Percentiles rank a stretch among this genome's conserved stretches.
Conservation (phyloP, 2,113 vertebrate species). For the Lagopus muta region DNA sequence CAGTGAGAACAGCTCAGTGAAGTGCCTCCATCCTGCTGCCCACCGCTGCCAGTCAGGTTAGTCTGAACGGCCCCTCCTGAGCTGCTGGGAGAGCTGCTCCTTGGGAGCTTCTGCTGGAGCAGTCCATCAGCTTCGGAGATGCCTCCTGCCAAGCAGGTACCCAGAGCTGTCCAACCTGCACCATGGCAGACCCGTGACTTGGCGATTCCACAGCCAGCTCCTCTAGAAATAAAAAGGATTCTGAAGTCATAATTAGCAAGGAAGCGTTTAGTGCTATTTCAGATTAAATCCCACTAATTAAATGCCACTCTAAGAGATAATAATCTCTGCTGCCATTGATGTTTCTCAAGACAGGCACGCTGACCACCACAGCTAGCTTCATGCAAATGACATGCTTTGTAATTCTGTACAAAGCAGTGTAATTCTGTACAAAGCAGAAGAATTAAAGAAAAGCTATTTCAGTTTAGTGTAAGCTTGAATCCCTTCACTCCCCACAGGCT, state of each 20-base stretch:
- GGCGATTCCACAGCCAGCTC: not conserved
- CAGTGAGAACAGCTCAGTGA: not conserved
- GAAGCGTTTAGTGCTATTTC: not conserved
- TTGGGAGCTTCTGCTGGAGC: accelerated
- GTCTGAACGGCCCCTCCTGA: not conserved
- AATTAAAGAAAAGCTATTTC: not conserved
- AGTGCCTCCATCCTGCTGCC: not conserved
- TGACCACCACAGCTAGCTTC: not conserved
- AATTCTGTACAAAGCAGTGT: not conserved
- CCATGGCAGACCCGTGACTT: accelerated
- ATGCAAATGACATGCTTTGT: not conserved
- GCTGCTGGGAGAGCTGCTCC: accelerated
- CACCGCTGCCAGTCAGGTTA: accelerated
- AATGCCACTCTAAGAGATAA: not conserved
- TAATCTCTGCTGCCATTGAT: not conserved
- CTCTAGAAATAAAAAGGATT: not conserved
- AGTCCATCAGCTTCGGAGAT: not conserved
- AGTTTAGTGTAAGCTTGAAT: not conserved
- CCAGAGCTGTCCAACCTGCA: not conserved
- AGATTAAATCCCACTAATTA: slow-evolving; percentile 5
- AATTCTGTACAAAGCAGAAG: not conserved
- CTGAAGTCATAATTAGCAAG: not conserved
- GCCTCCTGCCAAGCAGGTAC: not conserved
- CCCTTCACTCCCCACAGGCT: not conserved
- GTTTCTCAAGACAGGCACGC: not conserved